These are phyloP conservation scores for Cheilinus undulatus DNA, from an alignment of 2,113 vertebrate genomes.

Conservation along the genomic window DNA sequence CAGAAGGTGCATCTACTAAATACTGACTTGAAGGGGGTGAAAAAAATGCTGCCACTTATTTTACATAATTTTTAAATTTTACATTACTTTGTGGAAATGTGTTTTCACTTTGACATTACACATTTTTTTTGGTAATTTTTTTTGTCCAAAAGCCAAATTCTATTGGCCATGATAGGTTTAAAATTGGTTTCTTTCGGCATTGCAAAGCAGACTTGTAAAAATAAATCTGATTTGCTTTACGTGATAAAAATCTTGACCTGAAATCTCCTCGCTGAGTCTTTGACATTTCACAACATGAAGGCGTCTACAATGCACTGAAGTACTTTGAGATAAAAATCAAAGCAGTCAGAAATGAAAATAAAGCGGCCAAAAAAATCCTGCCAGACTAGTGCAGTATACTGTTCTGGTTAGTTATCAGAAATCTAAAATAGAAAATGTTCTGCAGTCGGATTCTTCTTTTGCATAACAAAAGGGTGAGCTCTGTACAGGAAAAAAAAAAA, in stretches of 20 bases:
- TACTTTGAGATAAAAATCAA: not conserved
- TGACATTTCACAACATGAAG: not conserved
- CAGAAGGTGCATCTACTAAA: no score
- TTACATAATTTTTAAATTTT: no score
- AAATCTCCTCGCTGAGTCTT: not conserved
- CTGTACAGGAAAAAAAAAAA: not conserved
- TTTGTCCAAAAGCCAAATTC: no score
- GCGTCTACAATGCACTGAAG: not conserved
- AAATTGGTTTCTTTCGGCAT: no score
- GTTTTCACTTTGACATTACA: no score
- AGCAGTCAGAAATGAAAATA: not conserved
- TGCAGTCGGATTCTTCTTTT: slow-evolving; percentile 22
- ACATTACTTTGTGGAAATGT: no score
- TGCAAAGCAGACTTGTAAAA: no score
- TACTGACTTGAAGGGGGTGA: no score
- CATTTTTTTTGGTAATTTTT: no score
- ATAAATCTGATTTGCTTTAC: no score
- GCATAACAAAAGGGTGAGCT: slow-evolving; percentile 15
- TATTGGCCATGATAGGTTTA: no score
- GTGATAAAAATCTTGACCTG: not conserved
- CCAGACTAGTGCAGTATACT: not conserved
- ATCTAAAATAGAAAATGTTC: not conserved
- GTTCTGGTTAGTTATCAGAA: slow-evolving; percentile 9
- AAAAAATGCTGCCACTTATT: no score
- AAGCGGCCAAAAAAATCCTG: not conserved